phyloP scores from a whole-genome alignment of 2,113 vertebrate genomes.

The Agelaius phoeniceus region DNA sequence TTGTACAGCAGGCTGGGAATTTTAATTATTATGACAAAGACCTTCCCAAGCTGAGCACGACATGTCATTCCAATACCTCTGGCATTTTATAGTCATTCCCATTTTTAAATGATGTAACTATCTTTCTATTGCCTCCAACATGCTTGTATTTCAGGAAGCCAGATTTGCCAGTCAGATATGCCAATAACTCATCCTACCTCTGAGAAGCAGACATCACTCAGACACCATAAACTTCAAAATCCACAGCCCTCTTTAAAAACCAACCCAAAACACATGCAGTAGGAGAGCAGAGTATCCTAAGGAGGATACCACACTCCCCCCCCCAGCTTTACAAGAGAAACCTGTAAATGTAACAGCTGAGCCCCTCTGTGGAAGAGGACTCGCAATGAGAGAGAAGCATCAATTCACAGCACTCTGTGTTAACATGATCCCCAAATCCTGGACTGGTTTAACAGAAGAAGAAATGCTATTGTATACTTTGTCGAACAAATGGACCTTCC shows the following conservation, averaged over 20 bases:
- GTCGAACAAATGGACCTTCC: neutral
- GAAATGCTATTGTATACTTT: neutral
- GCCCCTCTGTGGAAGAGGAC: neutral
- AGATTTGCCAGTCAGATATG: neutral
- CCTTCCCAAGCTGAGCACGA: neutral
- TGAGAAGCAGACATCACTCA: neutral
- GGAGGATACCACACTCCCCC: neutral
- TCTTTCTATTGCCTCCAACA: neutral
- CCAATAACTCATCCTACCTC: neutral
- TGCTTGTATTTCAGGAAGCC: neutral
- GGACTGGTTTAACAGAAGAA: neutral
- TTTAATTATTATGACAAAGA: neutral
- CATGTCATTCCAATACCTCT: neutral
- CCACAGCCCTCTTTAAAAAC: neutral
- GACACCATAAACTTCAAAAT: neutral
- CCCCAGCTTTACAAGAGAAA: neutral
- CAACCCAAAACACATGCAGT: neutral
- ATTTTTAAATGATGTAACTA: neutral
- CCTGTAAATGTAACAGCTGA: neutral
- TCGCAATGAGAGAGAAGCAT: fast-evolving
- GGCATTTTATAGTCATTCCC: neutral
- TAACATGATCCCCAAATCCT: neutral
- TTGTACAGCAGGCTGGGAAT: neutral
- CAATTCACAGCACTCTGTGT: neutral
- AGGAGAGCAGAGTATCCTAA: neutral